Evolutionary conservation across 2,888 invertebrate species (phyloP), one percentile per base, ranked within the genome.

Genomic region (Buathra laborator): DNA sequence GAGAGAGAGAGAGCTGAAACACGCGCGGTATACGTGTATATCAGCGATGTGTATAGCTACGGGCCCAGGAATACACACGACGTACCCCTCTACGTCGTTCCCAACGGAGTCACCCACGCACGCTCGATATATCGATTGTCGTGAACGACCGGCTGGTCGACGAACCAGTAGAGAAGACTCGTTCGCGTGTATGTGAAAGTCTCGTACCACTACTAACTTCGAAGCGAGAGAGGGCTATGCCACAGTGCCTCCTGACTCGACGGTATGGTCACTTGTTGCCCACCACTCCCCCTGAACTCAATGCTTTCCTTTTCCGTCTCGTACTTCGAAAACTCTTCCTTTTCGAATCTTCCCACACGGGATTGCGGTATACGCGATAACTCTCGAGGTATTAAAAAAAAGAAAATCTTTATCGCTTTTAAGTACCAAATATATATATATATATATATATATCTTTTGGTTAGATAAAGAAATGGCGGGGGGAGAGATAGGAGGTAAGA

Each of bases 121-220:
- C 89, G 91, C 91, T 92, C 92, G 92, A 92, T 92, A 92, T 92
- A 92, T 93, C 90, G 92, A 93, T 89, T 91, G 87, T 89, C 88
- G 85, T 85, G 85, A 88, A 87, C 86, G 86, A 87, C 88, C 89
- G 92, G 89, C 91, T 90, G 90, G 91, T 92, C 91, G 91, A 87
- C 90, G 90, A 37, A 91, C 91, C 91, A 88, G 83, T 88, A 86
- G 86, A 88, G 86, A 82, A 79, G 29, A 53, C 76, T 78, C 75
- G 29, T 51, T 6, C 24, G 56, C 53, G 37, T 84, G 64, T 76
- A 48, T 51, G 71, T 80, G 44, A 71, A 51, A 32, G 48, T 48
- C 10, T 53, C 37, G 19, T 37, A 51, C 75, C 86, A 59, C 81
- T 74, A 71, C 77, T 84, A 80, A 86, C 84, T 83, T 85, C 6